Conservation (phyloP, 2,113 vertebrate genomes). For the Uria aalge region DNA sequence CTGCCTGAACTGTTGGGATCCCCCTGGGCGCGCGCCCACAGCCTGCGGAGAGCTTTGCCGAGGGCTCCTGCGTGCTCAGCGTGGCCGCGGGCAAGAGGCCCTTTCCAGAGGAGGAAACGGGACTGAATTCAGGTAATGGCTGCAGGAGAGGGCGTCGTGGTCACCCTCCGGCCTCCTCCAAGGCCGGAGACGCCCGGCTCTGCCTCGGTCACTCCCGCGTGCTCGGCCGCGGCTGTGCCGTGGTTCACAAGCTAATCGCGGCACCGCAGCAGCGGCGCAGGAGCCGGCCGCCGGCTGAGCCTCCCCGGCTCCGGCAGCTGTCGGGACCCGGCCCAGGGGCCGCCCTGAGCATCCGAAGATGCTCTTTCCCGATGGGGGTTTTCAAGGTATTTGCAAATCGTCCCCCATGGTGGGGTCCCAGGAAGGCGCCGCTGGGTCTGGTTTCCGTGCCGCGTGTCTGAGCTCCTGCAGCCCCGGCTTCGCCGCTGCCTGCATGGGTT, state of each 20-base stretch:
- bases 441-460: rapidly evolving
- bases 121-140: background rate
- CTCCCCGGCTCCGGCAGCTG: background rate
- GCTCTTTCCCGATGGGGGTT: background rate
- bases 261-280: background rate
- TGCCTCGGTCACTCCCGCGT: rapidly evolving
- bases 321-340: background rate
- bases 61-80: background rate
- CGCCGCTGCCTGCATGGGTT: background rate
- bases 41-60: background rate
- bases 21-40: rapidly evolving
- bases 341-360: background rate
- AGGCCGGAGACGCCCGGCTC: background rate
- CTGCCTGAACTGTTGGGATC: background rate
- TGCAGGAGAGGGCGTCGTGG: rapidly evolving
- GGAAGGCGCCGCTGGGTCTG: background rate
- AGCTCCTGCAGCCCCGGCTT: background rate
- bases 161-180: rapidly evolving
- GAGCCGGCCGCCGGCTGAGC: background rate
- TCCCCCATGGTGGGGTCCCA: rapidly evolving
- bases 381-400: rapidly evolving
- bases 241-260: background rate
- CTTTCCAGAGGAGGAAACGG: background rate
- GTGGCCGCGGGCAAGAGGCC: rapidly evolving
- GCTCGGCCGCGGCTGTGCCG: rapidly evolving